Percentiles rank a stretch among this genome's conserved stretches.
Conservation (phyloP, 2,888 invertebrate genomes). For the Amitus sp. region DNA sequence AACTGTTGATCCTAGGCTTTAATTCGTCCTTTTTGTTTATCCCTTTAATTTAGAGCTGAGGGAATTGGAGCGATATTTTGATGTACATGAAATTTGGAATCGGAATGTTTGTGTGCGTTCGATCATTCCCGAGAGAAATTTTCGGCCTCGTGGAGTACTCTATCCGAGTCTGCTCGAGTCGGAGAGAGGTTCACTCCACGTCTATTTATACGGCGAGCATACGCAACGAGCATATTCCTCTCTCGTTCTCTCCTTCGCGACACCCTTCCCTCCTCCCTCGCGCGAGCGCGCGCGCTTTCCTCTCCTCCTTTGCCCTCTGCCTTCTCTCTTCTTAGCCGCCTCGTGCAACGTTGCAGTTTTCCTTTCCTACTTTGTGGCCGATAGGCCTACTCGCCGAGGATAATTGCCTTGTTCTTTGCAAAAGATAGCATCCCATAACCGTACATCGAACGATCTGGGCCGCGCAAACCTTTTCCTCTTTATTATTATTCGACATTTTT, state of each 20-base stretch:
- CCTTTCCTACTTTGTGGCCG: conserved; percentile 35
- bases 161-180: conserved; percentile 51
- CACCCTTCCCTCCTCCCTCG: conserved; percentile 7
- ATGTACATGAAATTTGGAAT: too few species aligned
- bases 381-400: conserved; percentile 36
- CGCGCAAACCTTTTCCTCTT: conserved; percentile 19
- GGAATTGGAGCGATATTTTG: too few species aligned
- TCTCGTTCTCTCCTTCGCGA: conserved; percentile 30
- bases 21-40: too few species aligned
- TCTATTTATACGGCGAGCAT: conserved; percentile 63
- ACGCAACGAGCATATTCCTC: conserved; percentile 53
- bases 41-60: too few species aligned
- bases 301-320: conserved; percentile 46
- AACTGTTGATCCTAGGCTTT: too few species aligned
- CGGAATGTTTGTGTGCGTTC: background rate
- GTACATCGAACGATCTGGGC: conserved; percentile 38
- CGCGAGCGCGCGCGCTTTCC: conserved; percentile 36
- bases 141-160: conserved; percentile 21
- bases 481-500: conserved; percentile 1
- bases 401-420: conserved; percentile 38
- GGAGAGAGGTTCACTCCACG: conserved; percentile 49
- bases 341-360: conserved; percentile 30
- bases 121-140: conserved; percentile 2
- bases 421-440: conserved; percentile 39
- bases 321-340: conserved; percentile 24